A percentile compares a stretch with the other conserved stretches of the same genome.
Conservation (phyloP, 2,888 invertebrate genomes). For the Imbricaverruca yamaguchii region DNA sequence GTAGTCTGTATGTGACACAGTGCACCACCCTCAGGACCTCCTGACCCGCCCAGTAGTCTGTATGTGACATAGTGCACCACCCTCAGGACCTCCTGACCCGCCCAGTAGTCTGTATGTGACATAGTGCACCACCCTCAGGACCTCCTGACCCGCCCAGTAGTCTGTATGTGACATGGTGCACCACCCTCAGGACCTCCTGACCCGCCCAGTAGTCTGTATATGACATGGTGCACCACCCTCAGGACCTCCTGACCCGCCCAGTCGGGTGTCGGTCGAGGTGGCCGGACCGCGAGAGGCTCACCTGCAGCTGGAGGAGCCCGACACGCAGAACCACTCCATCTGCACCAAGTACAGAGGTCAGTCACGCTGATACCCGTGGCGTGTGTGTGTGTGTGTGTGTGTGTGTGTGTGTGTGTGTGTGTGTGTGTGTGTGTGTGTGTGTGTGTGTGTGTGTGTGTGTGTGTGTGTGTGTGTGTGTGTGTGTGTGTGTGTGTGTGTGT, state of each 20-base stretch:
- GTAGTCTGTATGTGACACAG: too few relatives aligned
- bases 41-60: too few relatives aligned
- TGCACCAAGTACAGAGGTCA: slow-evolving; percentile 86
- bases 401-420: too few relatives aligned
- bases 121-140: not conserved
- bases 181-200: not conserved
- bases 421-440: too few relatives aligned
- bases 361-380: slow-evolving; percentile 23
- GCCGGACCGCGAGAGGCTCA: slow-evolving; percentile 58
- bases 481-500: too few relatives aligned
- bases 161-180: not conserved
- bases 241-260: slow-evolving; percentile 71
- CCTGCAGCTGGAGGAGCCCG: slow-evolving; percentile 61
- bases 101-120: too few relatives aligned
- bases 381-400: too few relatives aligned
- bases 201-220: not conserved
- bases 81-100: too few relatives aligned
- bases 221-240: not conserved
- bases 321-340: slow-evolving; percentile 63
- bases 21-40: too few relatives aligned
- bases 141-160: not conserved
- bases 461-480: too few relatives aligned
- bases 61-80: too few relatives aligned
- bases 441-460: too few relatives aligned
- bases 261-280: slow-evolving; percentile 65